Conservation (phyloP, 2,888 invertebrate species). For the Kryphioiulus occultus region DNA sequence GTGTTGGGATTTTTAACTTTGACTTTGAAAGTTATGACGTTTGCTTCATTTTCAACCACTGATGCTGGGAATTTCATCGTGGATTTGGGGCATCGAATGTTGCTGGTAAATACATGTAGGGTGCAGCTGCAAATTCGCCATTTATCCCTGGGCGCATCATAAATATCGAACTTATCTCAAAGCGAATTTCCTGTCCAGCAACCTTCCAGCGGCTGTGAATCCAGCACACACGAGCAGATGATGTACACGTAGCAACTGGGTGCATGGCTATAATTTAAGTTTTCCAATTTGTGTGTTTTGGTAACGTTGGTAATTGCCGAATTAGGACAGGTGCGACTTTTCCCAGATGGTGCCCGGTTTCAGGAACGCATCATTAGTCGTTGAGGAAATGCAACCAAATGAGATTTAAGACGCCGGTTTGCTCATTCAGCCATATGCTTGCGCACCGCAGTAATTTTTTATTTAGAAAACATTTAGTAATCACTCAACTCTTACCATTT, state of each 20-base stretch:
- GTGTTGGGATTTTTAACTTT: too few relatives aligned
- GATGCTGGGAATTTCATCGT: too few relatives aligned
- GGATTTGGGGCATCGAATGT: neutral
- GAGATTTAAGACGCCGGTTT: slow-evolving; percentile 24
- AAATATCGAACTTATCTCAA: neutral
- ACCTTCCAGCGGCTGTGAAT: neutral
- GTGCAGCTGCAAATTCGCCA: neutral
- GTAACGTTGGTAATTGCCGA: neutral
- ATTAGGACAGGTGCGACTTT: slow-evolving; percentile 31
- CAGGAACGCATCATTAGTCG: slow-evolving; percentile 15
- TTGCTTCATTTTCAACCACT: too few relatives aligned
- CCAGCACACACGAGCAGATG: neutral
- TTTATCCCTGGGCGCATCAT: neutral
- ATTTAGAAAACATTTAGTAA: slow-evolving; percentile 8
- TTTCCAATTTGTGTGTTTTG: slow-evolving; percentile 26
- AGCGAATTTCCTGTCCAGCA: neutral
- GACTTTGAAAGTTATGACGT: too few relatives aligned
- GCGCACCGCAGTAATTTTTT: neutral
- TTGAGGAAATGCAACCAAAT: neutral
- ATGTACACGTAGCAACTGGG: neutral
- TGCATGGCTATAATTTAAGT: neutral
- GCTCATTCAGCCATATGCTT: slow-evolving; percentile 20
- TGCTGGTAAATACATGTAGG: neutral
- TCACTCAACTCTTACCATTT: slow-evolving; percentile 35
- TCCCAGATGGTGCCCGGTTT: slow-evolving; percentile 9